These are phyloP conservation scores for Monochamus saltuarius DNA, from an alignment of 1,140 invertebrate species.

Conservation along the genomic window DNA sequence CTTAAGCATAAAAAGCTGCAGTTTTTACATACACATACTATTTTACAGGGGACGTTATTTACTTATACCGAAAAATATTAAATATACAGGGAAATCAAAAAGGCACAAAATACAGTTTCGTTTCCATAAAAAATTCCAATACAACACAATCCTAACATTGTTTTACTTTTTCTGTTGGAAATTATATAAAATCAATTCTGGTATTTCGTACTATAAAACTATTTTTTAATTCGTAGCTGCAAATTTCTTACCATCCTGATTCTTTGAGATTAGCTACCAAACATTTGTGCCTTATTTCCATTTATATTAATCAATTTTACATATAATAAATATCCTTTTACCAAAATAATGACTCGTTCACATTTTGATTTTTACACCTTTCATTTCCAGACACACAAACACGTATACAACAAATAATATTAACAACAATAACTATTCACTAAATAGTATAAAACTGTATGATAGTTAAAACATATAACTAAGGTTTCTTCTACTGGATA, in stretches of 20 bases:
- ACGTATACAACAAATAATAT: slow-evolving; percentile 29
- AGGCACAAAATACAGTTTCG: too few relatives aligned
- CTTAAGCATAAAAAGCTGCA: slow-evolving; percentile 31
- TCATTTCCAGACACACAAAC: slow-evolving; percentile 32
- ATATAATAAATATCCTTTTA: slow-evolving; percentile 23
- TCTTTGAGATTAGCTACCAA: background rate
- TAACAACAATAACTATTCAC: slow-evolving; percentile 19
- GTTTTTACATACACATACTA: slow-evolving; percentile 28
- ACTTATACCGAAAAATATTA: slow-evolving; percentile 12
- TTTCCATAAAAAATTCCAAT: too few relatives aligned
- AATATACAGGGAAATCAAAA: background rate
- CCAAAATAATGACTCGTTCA: slow-evolving; percentile 32
- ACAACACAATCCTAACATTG: too few relatives aligned
- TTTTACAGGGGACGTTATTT: slow-evolving; percentile 18
- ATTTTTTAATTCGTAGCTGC: too few relatives aligned
- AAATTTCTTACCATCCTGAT: too few relatives aligned
- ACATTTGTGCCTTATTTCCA: slow-evolving; percentile 13
- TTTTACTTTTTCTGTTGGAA: too few relatives aligned
- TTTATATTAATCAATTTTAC: slow-evolving; percentile 18
- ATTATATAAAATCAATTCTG: too few relatives aligned
- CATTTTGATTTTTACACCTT: slow-evolving; percentile 26
- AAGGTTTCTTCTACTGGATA: slow-evolving; percentile 28
- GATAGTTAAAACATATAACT: slow-evolving; percentile 22
- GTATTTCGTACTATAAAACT: too few relatives aligned
- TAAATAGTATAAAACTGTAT: too few relatives aligned